Conservation (phyloP, 2,797 vertebrate species). For the Podarcis siculus region DNA sequence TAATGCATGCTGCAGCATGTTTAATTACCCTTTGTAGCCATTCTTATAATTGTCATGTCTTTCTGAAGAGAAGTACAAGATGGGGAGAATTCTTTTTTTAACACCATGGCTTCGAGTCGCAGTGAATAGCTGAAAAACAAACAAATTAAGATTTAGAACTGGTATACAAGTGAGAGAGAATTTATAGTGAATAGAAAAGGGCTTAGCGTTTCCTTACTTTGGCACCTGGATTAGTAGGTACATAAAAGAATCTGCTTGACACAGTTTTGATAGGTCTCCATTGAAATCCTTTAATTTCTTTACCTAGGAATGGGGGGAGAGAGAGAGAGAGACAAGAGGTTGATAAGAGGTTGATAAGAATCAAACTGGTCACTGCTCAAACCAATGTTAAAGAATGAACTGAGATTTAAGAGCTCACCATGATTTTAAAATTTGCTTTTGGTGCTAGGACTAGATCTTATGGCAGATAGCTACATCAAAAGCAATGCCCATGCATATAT, state of each 20-base stretch:
- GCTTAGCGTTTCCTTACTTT: constrained; percentile 82
- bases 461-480: background rate
- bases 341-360: constrained; percentile 40
- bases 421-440: background rate
- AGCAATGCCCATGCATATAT: too few relatives aligned
- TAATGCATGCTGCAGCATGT: constrained; percentile 53
- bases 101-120: constrained; percentile 95
- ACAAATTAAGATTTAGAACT: constrained; percentile 50
- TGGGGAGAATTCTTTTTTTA: constrained; percentile 91
- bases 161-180: constrained; percentile 22
- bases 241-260: constrained; percentile 96
- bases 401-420: background rate
- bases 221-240: constrained; percentile 93
- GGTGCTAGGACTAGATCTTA: background rate
- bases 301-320: constrained; percentile 78
- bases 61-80: constrained; percentile 87
- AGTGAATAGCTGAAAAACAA: constrained; percentile 87
- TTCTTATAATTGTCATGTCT: constrained; percentile 88
- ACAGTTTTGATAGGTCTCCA: constrained; percentile 92
- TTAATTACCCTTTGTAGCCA: constrained; percentile 90
- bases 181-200: constrained; percentile 35
- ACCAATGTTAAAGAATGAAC: constrained; percentile 36
- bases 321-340: constrained; percentile 11
- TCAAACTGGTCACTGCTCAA: constrained; percentile 25
- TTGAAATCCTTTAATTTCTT: constrained; percentile 92